A percentile compares a stretch with the other conserved stretches of the same genome.
Evolutionary conservation across 2,113 vertebrate species (phyloP).

Genomic region (Alethe diademata): DNA sequence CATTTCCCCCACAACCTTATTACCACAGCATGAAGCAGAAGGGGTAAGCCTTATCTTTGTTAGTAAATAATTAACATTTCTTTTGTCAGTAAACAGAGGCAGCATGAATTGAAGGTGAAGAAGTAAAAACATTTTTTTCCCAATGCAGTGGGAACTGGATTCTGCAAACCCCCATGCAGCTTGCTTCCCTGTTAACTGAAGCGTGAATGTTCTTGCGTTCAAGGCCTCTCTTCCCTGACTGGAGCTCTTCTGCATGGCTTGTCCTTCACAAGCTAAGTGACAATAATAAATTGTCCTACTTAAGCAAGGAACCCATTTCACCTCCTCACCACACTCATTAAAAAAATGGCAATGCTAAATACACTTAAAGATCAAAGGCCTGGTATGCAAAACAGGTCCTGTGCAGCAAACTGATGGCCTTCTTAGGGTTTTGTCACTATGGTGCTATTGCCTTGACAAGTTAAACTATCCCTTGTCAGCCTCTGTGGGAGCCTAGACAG

Average conservation of each 20-base stretch:
- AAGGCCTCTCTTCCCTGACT: background rate
- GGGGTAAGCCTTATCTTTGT: background rate
- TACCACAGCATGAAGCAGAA: background rate
- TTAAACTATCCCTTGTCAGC: background rate
- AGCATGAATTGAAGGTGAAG: background rate
- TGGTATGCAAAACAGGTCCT: background rate
- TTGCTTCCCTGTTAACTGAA: background rate
- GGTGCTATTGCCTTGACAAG: background rate
- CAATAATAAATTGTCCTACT: background rate
- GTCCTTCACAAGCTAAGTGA: constrained; percentile 4
- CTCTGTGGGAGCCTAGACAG: background rate
- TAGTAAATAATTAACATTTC: background rate
- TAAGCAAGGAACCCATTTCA: background rate
- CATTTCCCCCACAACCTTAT: background rate
- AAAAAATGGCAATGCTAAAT: background rate
- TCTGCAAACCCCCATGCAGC: background rate
- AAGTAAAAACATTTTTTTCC: background rate
- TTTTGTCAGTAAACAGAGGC: background rate
- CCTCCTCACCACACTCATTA: background rate
- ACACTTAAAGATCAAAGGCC: constrained; percentile 7
- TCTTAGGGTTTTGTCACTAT: background rate
- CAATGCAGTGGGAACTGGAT: background rate
- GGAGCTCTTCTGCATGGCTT: background rate
- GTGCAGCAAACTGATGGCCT: background rate
- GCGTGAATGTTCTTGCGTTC: background rate